Percentiles rank a stretch among this genome's conserved stretches.
phyloP scores from a whole-genome alignment of 2,888 invertebrate genomes.

The Hydrotaea diabolus region DNA sequence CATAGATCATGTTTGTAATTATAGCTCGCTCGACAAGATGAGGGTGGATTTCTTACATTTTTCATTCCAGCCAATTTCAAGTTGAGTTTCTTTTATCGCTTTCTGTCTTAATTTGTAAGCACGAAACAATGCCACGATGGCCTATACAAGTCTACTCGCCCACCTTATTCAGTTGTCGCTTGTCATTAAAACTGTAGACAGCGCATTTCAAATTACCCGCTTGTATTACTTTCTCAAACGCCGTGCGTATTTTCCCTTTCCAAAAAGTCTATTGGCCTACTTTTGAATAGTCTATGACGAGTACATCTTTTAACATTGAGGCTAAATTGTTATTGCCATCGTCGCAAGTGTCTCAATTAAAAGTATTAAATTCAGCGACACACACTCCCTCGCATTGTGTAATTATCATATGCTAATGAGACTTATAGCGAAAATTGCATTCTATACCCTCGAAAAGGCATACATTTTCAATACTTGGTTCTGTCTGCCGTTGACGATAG shows the following conservation, averaged over 20 bases:
- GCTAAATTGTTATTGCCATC: neutral
- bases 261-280: constrained; percentile 15
- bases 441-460: constrained; percentile 12
- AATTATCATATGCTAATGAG: constrained; percentile 32
- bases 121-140: neutral
- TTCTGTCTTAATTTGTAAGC: neutral
- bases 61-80: neutral
- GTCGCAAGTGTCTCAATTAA: constrained; percentile 30
- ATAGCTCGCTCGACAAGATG: neutral
- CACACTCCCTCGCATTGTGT: constrained; percentile 4
- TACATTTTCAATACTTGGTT: neutral
- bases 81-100: constrained; percentile 22
- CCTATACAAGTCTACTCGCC: too few species aligned
- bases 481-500: too few species aligned
- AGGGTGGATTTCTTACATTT: neutral
- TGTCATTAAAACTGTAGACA: neutral
- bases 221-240: constrained; percentile 20
- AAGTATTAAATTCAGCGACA: constrained; percentile 8
- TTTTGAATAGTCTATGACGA: neutral
- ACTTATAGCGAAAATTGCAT: constrained; percentile 13
- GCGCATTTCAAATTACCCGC: constrained; percentile 48
- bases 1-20: constrained; percentile 55
- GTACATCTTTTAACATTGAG: constrained; percentile 25
- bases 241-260: neutral
- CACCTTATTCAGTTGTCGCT: too few species aligned